Conservation (phyloP, 1,140 invertebrate genomes). For the Drosophila pandora region DNA sequence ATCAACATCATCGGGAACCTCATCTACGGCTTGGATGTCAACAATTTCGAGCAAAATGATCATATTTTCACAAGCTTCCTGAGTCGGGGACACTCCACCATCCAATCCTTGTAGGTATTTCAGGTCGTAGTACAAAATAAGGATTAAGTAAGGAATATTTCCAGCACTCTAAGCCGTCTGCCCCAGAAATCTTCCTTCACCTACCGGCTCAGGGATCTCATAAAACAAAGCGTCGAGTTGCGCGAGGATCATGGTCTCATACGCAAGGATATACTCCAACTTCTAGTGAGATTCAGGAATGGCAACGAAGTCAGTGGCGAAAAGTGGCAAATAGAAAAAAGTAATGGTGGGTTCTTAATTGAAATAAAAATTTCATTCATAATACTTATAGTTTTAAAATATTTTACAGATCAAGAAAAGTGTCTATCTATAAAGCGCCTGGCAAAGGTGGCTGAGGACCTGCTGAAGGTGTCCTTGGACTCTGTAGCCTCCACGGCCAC, state of each 20-base stretch:
- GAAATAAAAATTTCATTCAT: too few species aligned
- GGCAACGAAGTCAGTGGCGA: conserved; percentile 62
- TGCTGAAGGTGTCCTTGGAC: conserved; percentile 64
- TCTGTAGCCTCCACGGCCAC: conserved; percentile 59
- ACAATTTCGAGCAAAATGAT: conserved; percentile 69
- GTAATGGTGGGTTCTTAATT: conserved; percentile 29
- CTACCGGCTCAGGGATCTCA: conserved; percentile 70
- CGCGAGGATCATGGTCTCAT: conserved; percentile 64
- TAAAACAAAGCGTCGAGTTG: conserved; percentile 51
- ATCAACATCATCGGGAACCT: conserved; percentile 72
- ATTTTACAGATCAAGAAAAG: conserved; percentile 61
- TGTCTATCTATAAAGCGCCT: conserved; percentile 65
- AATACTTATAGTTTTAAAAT: not conserved
- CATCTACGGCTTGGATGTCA: conserved; percentile 71
- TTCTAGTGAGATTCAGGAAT: conserved; percentile 73
- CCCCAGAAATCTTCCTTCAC: conserved; percentile 65
- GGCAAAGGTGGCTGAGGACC: conserved; percentile 66
- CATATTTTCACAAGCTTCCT: conserved; percentile 64
- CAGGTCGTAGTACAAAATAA: not conserved
- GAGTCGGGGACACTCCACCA: conserved; percentile 17
- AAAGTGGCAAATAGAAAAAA: conserved; percentile 64
- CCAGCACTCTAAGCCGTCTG: conserved; percentile 61
- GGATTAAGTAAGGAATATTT: not conserved
- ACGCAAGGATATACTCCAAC: conserved; percentile 74
- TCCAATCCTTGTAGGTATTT: conserved; percentile 68